Evolutionary conservation across 2,113 vertebrate genomes (phyloP).

Genomic region (Anoplopoma fimbria): DNA sequence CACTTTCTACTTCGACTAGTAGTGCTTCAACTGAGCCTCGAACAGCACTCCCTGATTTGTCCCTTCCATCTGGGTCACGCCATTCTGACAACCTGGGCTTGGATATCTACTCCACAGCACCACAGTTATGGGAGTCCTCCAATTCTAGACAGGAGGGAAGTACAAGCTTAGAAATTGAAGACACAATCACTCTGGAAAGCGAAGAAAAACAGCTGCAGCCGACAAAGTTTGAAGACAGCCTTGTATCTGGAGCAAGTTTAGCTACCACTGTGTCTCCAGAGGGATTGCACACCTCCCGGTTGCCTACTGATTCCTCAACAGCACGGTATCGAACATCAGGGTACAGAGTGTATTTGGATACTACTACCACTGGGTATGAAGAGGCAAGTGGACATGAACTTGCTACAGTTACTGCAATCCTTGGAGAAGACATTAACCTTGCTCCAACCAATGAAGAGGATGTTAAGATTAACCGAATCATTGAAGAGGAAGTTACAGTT

Average conservation of each 20-base stretch:
- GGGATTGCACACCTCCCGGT: conserved; percentile 1
- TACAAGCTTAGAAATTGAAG: conserved; percentile 65
- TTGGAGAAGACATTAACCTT: conserved; percentile 26
- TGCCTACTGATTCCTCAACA: conserved; percentile 15
- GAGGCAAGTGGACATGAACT: conserved; percentile 63
- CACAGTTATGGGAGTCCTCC: conserved; percentile 49
- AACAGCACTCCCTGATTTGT: conserved; percentile 29
- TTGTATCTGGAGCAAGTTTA: conserved; percentile 31
- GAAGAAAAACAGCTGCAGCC: conserved; percentile 23
- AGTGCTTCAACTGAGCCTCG: conserved; percentile 7
- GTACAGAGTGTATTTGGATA: conserved; percentile 45
- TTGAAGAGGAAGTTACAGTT: conserved; percentile 12
- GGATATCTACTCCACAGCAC: conserved; percentile 37
- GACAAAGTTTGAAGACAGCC: conserved; percentile 28
- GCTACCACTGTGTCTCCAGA: conserved; percentile 12
- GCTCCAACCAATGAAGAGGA: conserved; percentile 2
- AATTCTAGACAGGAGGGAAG: conserved; percentile 68
- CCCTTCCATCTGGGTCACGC: conserved; percentile 7
- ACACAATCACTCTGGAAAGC: conserved; percentile 42
- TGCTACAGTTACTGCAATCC: conserved; percentile 21
- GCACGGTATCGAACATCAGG: conserved; percentile 35
- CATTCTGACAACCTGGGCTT: conserved; percentile 23
- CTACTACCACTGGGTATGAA: conserved; percentile 47
- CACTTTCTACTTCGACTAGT: conserved; percentile 32
- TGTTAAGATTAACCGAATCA: neutral